Evolutionary conservation across 2,113 vertebrate species (phyloP).

Genomic region (Nyctereutes procyonoides): DNA sequence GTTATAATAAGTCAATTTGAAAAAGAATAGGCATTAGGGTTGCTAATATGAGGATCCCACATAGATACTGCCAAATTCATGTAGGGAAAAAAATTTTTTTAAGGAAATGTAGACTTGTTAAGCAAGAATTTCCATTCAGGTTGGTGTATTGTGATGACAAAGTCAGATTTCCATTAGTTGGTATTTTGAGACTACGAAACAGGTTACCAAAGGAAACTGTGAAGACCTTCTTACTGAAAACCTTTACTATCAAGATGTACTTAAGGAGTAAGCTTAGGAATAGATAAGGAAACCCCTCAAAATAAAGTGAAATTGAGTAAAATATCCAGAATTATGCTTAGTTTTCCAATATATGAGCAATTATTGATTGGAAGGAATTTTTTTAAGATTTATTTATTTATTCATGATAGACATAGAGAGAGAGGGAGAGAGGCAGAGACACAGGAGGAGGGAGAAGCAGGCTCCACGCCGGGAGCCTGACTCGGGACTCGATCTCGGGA

Average conservation of each 20-base stretch:
- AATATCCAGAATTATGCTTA: not conserved
- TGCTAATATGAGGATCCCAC: not conserved
- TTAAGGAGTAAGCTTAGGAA: not conserved
- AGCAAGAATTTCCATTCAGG: not conserved
- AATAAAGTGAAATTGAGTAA: constrained; percentile 27
- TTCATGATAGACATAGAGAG: no score
- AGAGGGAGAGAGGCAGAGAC: no score
- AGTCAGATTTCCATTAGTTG: not conserved
- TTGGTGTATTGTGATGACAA: not conserved
- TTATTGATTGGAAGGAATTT: not conserved
- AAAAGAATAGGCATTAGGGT: not conserved
- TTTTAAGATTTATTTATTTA: no score
- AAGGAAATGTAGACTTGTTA: constrained; percentile 21
- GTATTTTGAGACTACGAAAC: constrained; percentile 22
- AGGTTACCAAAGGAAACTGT: not conserved
- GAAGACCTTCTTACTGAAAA: constrained; percentile 16
- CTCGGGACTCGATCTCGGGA: no score
- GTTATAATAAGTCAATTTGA: not conserved
- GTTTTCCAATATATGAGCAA: constrained; percentile 16
- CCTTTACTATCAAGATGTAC: not conserved
- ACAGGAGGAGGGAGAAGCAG: no score
- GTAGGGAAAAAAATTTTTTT: not conserved
- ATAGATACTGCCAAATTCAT: not conserved
- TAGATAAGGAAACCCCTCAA: not conserved
- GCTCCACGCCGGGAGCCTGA: no score